Conservation (phyloP, 2,113 vertebrate genomes). For the Labrus mixtus region DNA sequence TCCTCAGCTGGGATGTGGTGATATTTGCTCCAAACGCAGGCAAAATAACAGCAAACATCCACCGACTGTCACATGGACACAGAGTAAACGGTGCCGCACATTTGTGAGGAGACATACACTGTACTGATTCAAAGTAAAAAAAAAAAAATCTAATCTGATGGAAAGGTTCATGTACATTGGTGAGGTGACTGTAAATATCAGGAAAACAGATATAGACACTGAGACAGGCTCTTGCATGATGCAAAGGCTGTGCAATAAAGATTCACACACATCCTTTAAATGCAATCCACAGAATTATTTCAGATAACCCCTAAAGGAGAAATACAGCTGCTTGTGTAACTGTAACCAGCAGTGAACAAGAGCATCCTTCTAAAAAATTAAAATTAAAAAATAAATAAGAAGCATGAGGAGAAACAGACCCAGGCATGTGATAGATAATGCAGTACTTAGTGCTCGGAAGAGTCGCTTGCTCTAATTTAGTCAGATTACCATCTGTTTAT, state of each 20-base stretch:
- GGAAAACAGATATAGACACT: slow-evolving; percentile 8
- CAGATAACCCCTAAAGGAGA: neutral
- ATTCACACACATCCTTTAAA: neutral
- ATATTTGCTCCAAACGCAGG: slow-evolving; percentile 73
- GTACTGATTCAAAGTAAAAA: too few species aligned
- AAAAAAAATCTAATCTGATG: too few species aligned
- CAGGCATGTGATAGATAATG: slow-evolving; percentile 67
- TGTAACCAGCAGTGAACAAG: slow-evolving; percentile 14
- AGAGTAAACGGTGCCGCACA: slow-evolving; percentile 24
- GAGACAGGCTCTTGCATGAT: slow-evolving; percentile 25
- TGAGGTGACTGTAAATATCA: neutral
- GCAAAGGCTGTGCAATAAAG: slow-evolving; percentile 32
- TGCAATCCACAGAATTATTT: slow-evolving; percentile 10
- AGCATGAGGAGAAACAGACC: slow-evolving; percentile 38
- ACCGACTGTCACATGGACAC: slow-evolving; percentile 56
- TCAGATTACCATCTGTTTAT: slow-evolving; percentile 80
- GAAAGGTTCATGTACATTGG: neutral
- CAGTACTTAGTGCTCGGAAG: slow-evolving; percentile 65
- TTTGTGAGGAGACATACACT: too few species aligned
- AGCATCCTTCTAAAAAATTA: slow-evolving; percentile 1
- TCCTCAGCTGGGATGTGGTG: slow-evolving; percentile 73
- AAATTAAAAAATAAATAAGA: slow-evolving; percentile 32
- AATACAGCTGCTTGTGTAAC: neutral
- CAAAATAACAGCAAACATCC: slow-evolving; percentile 74
- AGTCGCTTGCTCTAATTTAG: slow-evolving; percentile 70